These are phyloP conservation scores for Pomatorhinus ruficollis DNA, from an alignment of 2,113 vertebrate genomes.

Conservation along the genomic window DNA sequence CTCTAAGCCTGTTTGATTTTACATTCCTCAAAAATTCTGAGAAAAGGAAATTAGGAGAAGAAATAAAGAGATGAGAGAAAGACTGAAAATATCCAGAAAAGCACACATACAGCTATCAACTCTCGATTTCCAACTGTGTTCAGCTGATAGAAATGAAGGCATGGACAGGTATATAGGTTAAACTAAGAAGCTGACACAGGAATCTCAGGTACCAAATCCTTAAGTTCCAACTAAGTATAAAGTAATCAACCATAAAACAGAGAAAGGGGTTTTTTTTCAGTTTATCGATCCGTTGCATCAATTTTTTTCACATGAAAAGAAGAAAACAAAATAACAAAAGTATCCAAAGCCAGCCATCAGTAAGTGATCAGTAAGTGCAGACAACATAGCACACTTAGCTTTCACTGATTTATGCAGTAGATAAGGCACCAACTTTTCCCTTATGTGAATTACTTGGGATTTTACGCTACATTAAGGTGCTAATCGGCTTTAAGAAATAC, in stretches of 20 bases:
- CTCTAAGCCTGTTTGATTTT: accelerated
- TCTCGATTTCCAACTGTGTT: not conserved
- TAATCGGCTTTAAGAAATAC: not conserved
- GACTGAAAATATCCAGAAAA: not conserved
- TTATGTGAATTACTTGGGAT: not conserved
- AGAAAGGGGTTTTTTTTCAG: not conserved
- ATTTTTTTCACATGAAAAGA: not conserved
- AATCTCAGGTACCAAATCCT: not conserved
- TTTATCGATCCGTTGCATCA: not conserved
- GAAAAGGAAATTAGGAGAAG: not conserved
- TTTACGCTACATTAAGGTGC: not conserved
- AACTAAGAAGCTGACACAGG: not conserved
- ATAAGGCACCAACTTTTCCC: not conserved
- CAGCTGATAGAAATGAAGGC: not conserved
- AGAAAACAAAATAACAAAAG: not conserved
- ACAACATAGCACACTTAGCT: not conserved
- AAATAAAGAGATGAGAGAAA: not conserved
- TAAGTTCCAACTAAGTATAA: not conserved
- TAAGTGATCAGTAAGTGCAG: not conserved
- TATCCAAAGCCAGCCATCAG: not conserved
- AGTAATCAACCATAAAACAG: not conserved
- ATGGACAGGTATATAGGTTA: not conserved
- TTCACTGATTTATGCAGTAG: not conserved
- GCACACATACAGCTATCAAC: not conserved
- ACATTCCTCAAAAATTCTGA: not conserved